Conservation (phyloP, 1,140 invertebrate genomes). For the Eriocheir sinensis region DNA sequence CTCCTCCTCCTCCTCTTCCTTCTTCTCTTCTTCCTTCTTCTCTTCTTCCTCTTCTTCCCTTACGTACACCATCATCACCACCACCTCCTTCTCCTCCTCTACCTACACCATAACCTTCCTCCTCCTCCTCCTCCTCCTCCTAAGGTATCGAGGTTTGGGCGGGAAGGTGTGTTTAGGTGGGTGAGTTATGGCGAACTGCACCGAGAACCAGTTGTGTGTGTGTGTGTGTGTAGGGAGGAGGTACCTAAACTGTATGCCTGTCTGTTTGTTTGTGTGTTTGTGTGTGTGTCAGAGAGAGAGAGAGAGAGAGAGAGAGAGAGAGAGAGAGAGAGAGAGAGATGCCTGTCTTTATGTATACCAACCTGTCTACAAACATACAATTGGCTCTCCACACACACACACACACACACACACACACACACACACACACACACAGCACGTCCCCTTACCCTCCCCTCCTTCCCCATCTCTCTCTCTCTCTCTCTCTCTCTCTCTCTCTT, state of each 20-base stretch:
- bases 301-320: too few relatives aligned
- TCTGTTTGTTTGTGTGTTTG: background rate
- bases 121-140: background rate
- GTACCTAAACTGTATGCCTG: background rate
- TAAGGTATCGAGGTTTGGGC: background rate
- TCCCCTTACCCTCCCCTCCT: background rate
- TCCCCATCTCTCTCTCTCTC: too few relatives aligned
- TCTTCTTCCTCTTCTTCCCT: background rate
- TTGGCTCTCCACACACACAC: background rate
- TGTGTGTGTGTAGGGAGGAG: background rate
- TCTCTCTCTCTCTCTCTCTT: too few relatives aligned
- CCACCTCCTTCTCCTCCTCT: background rate
- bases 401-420: background rate
- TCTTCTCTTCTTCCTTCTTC: background rate
- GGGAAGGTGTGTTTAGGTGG: background rate
- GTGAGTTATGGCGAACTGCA: background rate
- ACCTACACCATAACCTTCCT: background rate
- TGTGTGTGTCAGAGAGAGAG: background rate
- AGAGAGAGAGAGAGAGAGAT: slow-evolving; percentile 15
- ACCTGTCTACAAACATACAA: background rate
- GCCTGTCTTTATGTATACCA: too few relatives aligned
- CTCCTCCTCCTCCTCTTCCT: background rate
- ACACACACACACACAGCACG: slow-evolving; percentile 10
- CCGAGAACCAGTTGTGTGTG: background rate
- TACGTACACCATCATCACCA: background rate